Conservation (phyloP, 2,888 invertebrate genomes). For the Cephus rjabovi region DNA sequence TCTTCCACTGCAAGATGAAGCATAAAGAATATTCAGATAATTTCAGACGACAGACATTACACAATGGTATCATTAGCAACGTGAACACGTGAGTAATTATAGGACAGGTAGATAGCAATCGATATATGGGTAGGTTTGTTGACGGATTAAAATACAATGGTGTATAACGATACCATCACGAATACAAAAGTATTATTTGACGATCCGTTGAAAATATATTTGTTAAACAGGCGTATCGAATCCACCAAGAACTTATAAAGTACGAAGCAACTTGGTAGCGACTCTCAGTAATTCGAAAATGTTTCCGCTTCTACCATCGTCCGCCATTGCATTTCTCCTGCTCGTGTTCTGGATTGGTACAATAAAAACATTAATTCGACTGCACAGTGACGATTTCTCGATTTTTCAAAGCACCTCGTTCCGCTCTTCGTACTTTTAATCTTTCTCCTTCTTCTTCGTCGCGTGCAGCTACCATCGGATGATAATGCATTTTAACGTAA, state of each 20-base stretch:
- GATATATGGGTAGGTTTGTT: neutral
- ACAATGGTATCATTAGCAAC: neutral
- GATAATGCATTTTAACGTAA: neutral
- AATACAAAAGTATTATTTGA: neutral
- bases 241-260: neutral
- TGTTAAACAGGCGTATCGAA: neutral
- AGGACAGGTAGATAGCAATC: neutral
- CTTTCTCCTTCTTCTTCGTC: neutral
- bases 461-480: neutral
- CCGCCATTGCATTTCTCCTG: neutral
- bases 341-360: neutral
- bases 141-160: neutral
- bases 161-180: neutral
- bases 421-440: neutral
- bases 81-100: neutral
- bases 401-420: neutral
- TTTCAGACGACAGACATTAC: neutral
- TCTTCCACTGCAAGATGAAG: neutral
- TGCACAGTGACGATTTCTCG: neutral
- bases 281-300: neutral
- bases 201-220: neutral
- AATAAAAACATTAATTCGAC: neutral
- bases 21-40: neutral
- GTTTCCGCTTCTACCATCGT: neutral
- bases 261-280: neutral